A percentile compares a stretch with the other conserved stretches of the same genome.
These are phyloP conservation scores for Xenops minutus DNA, from an alignment of 2,797 vertebrate species.

Conservation along the genomic window DNA sequence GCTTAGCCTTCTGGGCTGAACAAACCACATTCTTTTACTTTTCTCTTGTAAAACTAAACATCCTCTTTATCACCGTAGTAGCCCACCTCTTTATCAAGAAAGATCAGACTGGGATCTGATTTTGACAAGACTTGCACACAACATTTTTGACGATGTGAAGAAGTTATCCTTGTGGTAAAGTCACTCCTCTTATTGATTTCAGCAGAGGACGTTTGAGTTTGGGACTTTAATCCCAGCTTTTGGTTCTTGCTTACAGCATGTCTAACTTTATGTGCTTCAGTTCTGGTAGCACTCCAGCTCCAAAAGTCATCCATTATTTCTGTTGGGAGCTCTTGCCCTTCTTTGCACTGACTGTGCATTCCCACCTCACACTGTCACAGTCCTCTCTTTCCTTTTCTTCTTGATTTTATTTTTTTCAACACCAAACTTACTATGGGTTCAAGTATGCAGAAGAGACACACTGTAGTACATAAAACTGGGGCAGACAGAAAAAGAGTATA, in stretches of 20 bases:
- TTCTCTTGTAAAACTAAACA: not conserved
- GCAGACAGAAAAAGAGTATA: not conserved
- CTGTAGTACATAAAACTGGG: not conserved
- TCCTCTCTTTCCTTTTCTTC: not conserved
- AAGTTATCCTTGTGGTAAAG: not conserved
- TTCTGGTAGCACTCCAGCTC: not conserved
- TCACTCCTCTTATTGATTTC: not conserved
- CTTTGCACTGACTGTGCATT: not conserved
- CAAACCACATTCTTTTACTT: not conserved
- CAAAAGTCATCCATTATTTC: not conserved
- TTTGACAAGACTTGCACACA: not conserved
- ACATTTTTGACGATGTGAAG: rapidly evolving
- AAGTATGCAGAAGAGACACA: not conserved
- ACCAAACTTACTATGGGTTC: not conserved
- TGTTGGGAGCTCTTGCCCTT: not conserved
- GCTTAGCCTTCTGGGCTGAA: not conserved
- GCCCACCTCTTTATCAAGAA: not conserved
- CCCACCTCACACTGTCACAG: not conserved
- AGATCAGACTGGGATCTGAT: not conserved
- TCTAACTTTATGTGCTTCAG: not conserved
- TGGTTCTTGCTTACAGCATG: not conserved
- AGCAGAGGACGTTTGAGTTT: not conserved
- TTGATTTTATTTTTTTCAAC: not conserved
- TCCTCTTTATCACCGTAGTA: not conserved
- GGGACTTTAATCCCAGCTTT: not conserved